These are phyloP conservation scores for Theodoxus fluviatilis DNA, from an alignment of 2,888 invertebrate species.

Conservation along the genomic window DNA sequence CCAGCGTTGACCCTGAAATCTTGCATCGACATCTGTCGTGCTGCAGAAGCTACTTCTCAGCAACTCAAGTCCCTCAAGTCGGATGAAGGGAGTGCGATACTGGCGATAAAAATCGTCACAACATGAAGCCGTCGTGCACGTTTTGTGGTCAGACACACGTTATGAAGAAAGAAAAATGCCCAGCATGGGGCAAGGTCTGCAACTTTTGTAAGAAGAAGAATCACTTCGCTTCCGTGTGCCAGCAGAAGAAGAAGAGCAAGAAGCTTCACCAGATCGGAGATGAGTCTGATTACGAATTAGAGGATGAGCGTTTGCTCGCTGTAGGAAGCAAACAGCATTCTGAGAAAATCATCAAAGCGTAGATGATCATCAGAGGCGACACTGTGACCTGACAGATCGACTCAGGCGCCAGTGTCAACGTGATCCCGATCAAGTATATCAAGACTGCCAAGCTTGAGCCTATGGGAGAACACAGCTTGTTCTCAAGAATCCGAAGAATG, in stretches of 20 bases:
- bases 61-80: conserved; percentile 19
- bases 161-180: conserved; percentile 32
- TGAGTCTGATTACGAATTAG: conserved; percentile 24
- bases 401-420: conserved; percentile 32
- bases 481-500: conserved; percentile 29
- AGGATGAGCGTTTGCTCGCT: not conserved
- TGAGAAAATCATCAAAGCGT: conserved; percentile 5
- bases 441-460: conserved; percentile 24
- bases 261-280: no score
- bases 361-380: conserved; percentile 16
- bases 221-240: conserved; percentile 32
- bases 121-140: conserved; percentile 26
- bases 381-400: conserved; percentile 33
- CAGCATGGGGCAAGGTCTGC: conserved; percentile 36
- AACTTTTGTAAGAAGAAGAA: conserved; percentile 32
- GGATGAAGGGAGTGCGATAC: not conserved
- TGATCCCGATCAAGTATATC: conserved; percentile 25
- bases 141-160: conserved; percentile 36
- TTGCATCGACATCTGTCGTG: conserved; percentile 27
- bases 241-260: not conserved
- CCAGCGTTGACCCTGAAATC: conserved; percentile 23
- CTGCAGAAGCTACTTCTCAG: conserved; percentile 17
- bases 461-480: conserved; percentile 29
- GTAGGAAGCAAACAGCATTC: not conserved
- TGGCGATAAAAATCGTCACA: not conserved